A percentile compares a stretch with the other conserved stretches of the same genome.
These are phyloP conservation scores for Trachymyrmex septentrionalis DNA, from an alignment of 1,140 invertebrate genomes.

Conservation along the genomic window DNA sequence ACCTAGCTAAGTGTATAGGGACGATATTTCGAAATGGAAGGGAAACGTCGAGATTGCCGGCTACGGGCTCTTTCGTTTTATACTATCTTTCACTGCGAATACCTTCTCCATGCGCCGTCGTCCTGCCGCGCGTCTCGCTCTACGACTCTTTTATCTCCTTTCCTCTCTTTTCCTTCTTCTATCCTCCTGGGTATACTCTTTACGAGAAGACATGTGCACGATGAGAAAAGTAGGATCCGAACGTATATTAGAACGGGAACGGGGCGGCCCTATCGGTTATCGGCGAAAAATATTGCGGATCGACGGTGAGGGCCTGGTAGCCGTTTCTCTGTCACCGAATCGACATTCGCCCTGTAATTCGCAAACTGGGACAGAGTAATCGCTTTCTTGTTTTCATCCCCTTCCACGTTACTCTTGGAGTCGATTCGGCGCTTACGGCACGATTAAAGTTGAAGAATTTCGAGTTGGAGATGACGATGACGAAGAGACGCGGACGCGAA, in stretches of 20 bases:
- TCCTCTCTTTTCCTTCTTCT: background rate
- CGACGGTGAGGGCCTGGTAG: conserved; percentile 29
- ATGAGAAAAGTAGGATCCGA: conserved; percentile 67
- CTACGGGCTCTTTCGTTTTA: conserved; percentile 60
- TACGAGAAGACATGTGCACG: conserved; percentile 69
- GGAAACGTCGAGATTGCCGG: conserved; percentile 61
- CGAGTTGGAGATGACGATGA: no score
- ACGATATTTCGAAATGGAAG: conserved; percentile 67
- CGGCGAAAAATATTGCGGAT: conserved; percentile 70
- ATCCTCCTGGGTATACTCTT: conserved; percentile 67
- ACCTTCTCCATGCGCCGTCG: background rate
- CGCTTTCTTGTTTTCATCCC: background rate
- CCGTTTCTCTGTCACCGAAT: conserved; percentile 43
- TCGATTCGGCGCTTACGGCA: conserved; percentile 8
- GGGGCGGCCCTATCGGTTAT: conserved; percentile 66
- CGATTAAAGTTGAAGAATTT: background rate
- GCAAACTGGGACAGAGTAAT: conserved; percentile 24
- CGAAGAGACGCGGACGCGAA: background rate
- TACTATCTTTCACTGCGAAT: conserved; percentile 53
- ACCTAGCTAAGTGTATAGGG: conserved; percentile 62
- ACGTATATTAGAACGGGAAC: conserved; percentile 27
- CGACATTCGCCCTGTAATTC: conserved; percentile 62
- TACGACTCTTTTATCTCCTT: conserved; percentile 30
- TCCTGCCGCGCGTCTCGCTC: conserved; percentile 11
- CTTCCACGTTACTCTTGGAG: background rate